Base-by-base conservation (phyloP, 2,113 vertebrate genomes). In the Nicator chloris region DNA sequence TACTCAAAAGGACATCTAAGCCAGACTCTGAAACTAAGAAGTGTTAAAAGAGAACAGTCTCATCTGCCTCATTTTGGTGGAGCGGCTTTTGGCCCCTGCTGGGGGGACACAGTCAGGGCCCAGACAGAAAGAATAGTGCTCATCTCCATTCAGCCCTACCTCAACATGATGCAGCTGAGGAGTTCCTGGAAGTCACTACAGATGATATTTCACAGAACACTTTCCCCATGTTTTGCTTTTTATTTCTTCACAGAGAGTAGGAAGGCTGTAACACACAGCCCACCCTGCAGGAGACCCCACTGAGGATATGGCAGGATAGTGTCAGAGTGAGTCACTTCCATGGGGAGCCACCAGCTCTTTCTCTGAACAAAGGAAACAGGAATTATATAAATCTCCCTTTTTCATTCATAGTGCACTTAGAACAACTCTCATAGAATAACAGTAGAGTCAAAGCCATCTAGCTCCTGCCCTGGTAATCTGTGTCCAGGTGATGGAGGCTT, bases 401-500 rank as follows among this genome's bases (percentile, higher is more conserved):
- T 83, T 82, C 64, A 39, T 45, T 75, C 65, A 64, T 47, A 91
- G 24, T 0, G 1, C 66, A 59, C 61, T 69, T 89, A 26, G 30
- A 86, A 60, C 78, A 88, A 88, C 30, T 82, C 30, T 39, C 7
- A 40, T 3, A 88, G 53, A 90, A 63, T 91, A 89, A 93, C 15
- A 17, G 37, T 53, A 53, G 53, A 94, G 93, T 96, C 92, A 97
- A 96, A 96, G 50, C 80, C 40, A 26, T 27, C 76, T 37, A 90
- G 64, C 24, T 94, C 77, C 82, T 86, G 51, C 69, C 39, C n/a
- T 6, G 3, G 40, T 75, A 96, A 92, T 94, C 75, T 92, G 61
- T 63, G 84, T 95, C 92, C 92, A 94, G 82, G 75, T 89, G 50
- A 85, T 80, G 33, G 15, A 51, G 60, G 33, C 3, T 92, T 97